Evolutionary conservation across 2,113 vertebrate species (phyloP).

Genomic region (Dicaeum eximium): DNA sequence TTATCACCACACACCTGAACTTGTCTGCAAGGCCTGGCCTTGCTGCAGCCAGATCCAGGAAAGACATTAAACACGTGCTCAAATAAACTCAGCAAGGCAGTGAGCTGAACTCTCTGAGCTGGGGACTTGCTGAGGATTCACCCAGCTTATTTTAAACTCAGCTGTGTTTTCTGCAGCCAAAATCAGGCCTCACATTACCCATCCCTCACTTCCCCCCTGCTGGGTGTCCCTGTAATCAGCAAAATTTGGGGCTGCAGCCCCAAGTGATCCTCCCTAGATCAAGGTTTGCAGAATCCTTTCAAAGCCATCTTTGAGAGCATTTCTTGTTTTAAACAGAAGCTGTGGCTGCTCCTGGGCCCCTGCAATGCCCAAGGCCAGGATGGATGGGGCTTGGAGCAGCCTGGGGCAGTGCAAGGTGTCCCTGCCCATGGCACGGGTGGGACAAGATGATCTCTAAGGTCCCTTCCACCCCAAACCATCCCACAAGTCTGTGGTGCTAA

Average conservation of each 20-base stretch:
- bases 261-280: accelerated
- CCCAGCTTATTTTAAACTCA: not conserved
- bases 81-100: not conserved
- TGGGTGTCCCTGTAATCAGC: accelerated
- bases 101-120: not conserved
- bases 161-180: not conserved
- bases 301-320: not conserved
- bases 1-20: slow-evolving; percentile 24
- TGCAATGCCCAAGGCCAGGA: not conserved
- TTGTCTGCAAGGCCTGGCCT: not conserved
- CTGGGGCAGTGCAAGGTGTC: not conserved
- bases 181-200: not conserved
- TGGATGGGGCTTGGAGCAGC: not conserved
- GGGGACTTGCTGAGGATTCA: not conserved
- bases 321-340: not conserved
- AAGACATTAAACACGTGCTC: not conserved
- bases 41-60: not conserved
- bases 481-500: not conserved
- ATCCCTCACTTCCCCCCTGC: not conserved
- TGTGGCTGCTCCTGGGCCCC: not conserved
- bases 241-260: not conserved
- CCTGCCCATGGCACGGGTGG: not conserved
- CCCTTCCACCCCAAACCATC: not conserved
- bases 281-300: not conserved
- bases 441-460: not conserved